Evolutionary conservation across 2,888 invertebrate species (phyloP), one percentile per base, ranked within the genome.

Genomic region (Latrodectus hesperus): DNA sequence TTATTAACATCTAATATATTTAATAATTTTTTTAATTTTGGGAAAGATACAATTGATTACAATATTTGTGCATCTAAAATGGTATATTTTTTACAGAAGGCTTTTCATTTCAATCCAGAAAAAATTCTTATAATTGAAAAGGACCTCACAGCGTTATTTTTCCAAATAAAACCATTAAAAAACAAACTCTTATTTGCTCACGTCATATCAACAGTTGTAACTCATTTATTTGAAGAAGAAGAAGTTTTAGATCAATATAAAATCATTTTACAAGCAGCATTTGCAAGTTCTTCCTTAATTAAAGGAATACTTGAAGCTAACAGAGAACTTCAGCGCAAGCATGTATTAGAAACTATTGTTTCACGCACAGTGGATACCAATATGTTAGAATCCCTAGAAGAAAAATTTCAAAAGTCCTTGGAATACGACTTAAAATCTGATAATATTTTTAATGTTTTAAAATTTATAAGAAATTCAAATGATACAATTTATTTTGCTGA

Each of bases 361-460:
- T 12, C 12, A 6, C 6, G 6, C 12, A 60, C 12, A 10, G 10
- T 16, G 6, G n/a, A 16, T 16, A 9, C 60, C 60, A 60, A 60
- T n/a, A 60, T 9, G 10, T 60, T 6, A 16, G 6, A 9, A 16
- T 60, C 60, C 60, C 51, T 52, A 22, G 14, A 26, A 51, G 26
- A 53, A 68, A 77, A 67, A n/a, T 74, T 81, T 38, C n/a, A 26
- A n/a, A 52, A 53, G 11, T 53, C 81, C 11, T 53, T 81, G 16
- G 26, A 55, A 8, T 81, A 81, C 38, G 74, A 81, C 65, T 55
- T 81, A n/a, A 5, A 9, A 65, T 81, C 81, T 52, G 65, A 38
- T n/a, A 81, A 74, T 38, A 17, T 81, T n/a, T 81, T 81, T 74
- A 53, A 81, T 53, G 16, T 81, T 65, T 26, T 81, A 9, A 65